phyloP scores from a whole-genome alignment of 2,797 vertebrate species.

The Acipenser oxyrinchus region DNA sequence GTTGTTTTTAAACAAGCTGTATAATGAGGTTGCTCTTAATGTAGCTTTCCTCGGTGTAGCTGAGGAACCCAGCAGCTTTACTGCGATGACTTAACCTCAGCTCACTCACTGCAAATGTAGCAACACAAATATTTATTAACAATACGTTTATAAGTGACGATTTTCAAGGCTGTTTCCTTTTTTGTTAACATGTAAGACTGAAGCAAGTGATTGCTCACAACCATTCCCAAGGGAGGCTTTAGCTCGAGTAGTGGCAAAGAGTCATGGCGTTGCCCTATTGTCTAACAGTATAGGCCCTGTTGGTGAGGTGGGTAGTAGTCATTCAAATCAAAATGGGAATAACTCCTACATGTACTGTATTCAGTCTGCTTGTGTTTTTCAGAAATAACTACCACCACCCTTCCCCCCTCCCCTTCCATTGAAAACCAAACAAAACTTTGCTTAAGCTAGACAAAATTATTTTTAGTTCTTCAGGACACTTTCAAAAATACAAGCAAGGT shows the following conservation, averaged over 20 bases:
- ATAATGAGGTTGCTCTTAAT: no score
- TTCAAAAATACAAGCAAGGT: no score
- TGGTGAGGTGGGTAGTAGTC: slow-evolving; percentile 64
- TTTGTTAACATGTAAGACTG: slow-evolving; percentile 58
- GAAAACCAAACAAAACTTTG: slow-evolving; percentile 29
- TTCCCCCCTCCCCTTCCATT: slow-evolving; percentile 28
- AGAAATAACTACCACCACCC: neutral
- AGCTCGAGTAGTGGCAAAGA: slow-evolving; percentile 53
- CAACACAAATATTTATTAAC: no score
- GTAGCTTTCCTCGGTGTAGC: no score
- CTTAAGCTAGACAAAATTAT: no score
- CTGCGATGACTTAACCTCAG: no score
- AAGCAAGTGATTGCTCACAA: no score
- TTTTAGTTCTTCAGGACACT: no score
- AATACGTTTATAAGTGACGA: slow-evolving; percentile 31
- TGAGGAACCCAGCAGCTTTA: no score
- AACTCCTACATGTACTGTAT: neutral
- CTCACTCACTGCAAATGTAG: no score
- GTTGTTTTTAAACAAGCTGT: neutral
- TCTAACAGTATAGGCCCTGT: slow-evolving; percentile 57
- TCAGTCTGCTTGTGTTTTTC: slow-evolving; percentile 1
- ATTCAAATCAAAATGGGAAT: slow-evolving; percentile 1
- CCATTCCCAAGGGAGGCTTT: slow-evolving; percentile 8
- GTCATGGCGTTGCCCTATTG: slow-evolving; percentile 61
- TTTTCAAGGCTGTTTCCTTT: slow-evolving; percentile 48